Conservation (phyloP, 30 jellyfish, hydroid and myxozoan species). For the Aurelia aurita region DNA sequence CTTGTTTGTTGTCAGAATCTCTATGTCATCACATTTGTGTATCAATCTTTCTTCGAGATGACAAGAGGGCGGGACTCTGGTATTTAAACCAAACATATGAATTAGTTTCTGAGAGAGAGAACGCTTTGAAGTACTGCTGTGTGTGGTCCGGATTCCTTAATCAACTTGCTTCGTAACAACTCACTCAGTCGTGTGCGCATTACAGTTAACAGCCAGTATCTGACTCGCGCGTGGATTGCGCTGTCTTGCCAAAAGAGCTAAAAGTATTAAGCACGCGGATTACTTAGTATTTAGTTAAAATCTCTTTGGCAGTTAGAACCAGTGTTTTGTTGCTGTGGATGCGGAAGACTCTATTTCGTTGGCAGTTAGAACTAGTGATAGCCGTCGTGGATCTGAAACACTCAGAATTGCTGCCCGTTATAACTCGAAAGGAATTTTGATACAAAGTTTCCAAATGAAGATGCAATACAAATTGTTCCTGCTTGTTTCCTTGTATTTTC, state of each 20-base stretch:
- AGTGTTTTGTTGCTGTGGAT: too few species aligned
- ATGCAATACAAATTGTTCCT: too few species aligned
- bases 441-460: too few species aligned
- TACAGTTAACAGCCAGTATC: too few species aligned
- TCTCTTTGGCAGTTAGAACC: too few species aligned
- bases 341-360: too few species aligned
- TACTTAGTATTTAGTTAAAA: too few species aligned
- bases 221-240: conserved; percentile 44
- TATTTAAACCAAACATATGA: conserved; percentile 68
- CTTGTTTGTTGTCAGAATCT: conserved; percentile 56
- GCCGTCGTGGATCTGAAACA: too few species aligned
- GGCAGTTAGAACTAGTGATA: too few species aligned
- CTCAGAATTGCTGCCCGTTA: too few species aligned
- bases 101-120: conserved; percentile 45
- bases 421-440: too few species aligned
- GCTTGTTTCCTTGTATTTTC: too few species aligned
- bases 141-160: conserved; percentile 61
- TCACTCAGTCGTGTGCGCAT: conserved; percentile 5
- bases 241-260: not conserved
- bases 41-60: conserved; percentile 68
- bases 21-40: conserved; percentile 65
- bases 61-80: conserved; percentile 79
- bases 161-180: not conserved
- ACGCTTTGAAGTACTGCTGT: conserved; percentile 42
- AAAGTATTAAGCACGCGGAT: not conserved